Conservation (phyloP, 2,797 vertebrate genomes). For the Sebastes diploproa region DNA sequence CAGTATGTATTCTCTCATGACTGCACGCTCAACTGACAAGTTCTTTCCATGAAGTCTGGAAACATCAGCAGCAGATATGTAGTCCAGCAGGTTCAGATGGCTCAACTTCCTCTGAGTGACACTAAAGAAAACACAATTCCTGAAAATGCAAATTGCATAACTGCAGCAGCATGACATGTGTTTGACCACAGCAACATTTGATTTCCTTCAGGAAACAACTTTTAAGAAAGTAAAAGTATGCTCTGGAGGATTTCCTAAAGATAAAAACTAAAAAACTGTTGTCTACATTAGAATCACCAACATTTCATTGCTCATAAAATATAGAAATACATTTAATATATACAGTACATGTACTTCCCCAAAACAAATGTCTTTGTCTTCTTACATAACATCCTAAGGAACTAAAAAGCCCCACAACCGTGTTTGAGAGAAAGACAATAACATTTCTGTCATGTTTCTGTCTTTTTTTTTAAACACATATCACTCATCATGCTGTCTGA, state of each 20-base stretch:
- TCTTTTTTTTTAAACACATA: not conserved
- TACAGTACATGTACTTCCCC: not conserved
- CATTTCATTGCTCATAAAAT: not conserved
- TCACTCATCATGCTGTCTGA: not conserved
- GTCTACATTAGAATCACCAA: not conserved
- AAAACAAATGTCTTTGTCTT: not conserved
- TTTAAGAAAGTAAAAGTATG: not conserved
- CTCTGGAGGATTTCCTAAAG: not conserved
- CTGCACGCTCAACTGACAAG: not conserved
- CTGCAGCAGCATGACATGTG: not conserved
- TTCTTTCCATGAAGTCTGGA: not conserved
- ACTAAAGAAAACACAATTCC: not conserved
- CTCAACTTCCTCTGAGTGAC: not conserved
- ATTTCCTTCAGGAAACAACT: not conserved
- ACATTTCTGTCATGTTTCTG: not conserved
- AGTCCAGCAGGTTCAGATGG: not conserved
- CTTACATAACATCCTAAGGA: not conserved
- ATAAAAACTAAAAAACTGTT: no score
- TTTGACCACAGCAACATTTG: not conserved
- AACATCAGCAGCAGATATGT: not conserved
- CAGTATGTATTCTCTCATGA: not conserved
- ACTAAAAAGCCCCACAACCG: no score
- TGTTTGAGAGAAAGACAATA: not conserved
- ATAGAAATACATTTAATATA: not conserved
- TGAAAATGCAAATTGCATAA: not conserved